Conservation (phyloP, 2,113 vertebrate species). For the Ameiurus melas region DNA sequence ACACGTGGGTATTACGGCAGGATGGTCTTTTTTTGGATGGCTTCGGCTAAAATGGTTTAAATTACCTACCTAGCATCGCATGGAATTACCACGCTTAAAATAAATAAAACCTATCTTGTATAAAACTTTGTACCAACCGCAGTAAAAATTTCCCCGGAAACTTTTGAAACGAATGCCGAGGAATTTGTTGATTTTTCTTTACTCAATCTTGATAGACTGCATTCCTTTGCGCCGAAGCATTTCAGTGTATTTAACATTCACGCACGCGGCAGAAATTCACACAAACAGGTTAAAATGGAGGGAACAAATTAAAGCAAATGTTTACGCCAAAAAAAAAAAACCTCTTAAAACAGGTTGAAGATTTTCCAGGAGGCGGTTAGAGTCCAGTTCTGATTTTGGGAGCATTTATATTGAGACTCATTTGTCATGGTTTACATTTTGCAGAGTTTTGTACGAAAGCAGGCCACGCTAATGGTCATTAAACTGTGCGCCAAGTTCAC, state of each 20-base stretch:
- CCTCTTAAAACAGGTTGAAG: neutral
- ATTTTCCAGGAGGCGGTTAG: slow-evolving; percentile 8
- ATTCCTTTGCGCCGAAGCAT: slow-evolving; percentile 15
- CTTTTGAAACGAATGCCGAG: neutral
- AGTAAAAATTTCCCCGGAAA: neutral
- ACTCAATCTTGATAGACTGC: slow-evolving; percentile 1
- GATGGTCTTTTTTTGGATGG: neutral
- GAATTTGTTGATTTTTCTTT: slow-evolving; percentile 12
- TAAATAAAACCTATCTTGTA: neutral
- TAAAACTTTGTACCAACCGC: neutral
- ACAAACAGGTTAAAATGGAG: slow-evolving; percentile 5
- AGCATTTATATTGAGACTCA: slow-evolving; percentile 53
- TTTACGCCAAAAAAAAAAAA: neutral
- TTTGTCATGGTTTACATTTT: slow-evolving; percentile 67
- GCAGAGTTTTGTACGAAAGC: slow-evolving; percentile 56
- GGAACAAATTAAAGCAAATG: slow-evolving; percentile 23
- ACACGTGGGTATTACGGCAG: neutral
- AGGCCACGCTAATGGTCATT: slow-evolving; percentile 64
- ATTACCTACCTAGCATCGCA: neutral
- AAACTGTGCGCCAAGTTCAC: slow-evolving; percentile 64
- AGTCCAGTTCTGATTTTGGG: slow-evolving; percentile 47
- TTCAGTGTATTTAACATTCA: neutral
- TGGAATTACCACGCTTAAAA: neutral
- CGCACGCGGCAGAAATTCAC: neutral
- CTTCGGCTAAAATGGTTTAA: neutral